These are phyloP conservation scores for Pseudochromis fuscus DNA, from an alignment of 2,797 vertebrate genomes.

Conservation along the genomic window DNA sequence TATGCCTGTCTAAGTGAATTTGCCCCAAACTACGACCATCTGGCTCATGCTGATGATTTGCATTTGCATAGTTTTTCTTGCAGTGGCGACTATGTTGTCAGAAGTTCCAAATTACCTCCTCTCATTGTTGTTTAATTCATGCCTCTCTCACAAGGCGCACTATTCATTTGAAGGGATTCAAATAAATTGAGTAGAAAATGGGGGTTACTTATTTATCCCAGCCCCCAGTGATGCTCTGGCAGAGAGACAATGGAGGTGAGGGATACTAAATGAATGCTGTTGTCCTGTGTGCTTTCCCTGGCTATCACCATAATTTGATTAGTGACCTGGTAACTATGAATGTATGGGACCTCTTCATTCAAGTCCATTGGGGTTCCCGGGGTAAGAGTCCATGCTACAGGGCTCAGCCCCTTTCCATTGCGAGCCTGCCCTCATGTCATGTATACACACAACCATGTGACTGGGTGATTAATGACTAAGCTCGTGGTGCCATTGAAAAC, in stretches of 20 bases:
- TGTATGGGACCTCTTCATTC: slow-evolving; percentile 81
- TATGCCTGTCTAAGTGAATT: slow-evolving; percentile 82
- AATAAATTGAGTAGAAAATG: slow-evolving; percentile 67
- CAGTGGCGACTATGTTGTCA: slow-evolving; percentile 74
- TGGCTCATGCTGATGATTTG: slow-evolving; percentile 79
- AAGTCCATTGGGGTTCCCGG: slow-evolving; percentile 74
- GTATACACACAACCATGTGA: slow-evolving; percentile 75
- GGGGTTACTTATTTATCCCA: slow-evolving; percentile 78
- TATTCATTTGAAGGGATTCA: slow-evolving; percentile 73
- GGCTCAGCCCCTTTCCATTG: slow-evolving; percentile 67
- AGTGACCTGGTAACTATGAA: slow-evolving; percentile 84
- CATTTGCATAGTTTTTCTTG: slow-evolving; percentile 78
- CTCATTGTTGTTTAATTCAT: slow-evolving; percentile 78
- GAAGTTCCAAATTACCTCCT: slow-evolving; percentile 77
- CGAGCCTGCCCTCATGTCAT: slow-evolving; percentile 79
- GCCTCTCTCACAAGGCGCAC: slow-evolving; percentile 56
- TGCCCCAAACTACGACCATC: slow-evolving; percentile 82
- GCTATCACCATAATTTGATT: slow-evolving; percentile 86
- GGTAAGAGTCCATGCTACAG: slow-evolving; percentile 72
- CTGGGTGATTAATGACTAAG: slow-evolving; percentile 85
- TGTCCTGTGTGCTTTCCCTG: slow-evolving; percentile 74
- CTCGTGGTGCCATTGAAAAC: slow-evolving; percentile 81
- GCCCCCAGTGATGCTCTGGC: slow-evolving; percentile 69
- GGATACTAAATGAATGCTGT: slow-evolving; percentile 82
- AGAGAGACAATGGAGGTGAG: slow-evolving; percentile 76